phyloP scores from a whole-genome alignment of 1,140 invertebrate species.

The Drosophila sp. region DNA sequence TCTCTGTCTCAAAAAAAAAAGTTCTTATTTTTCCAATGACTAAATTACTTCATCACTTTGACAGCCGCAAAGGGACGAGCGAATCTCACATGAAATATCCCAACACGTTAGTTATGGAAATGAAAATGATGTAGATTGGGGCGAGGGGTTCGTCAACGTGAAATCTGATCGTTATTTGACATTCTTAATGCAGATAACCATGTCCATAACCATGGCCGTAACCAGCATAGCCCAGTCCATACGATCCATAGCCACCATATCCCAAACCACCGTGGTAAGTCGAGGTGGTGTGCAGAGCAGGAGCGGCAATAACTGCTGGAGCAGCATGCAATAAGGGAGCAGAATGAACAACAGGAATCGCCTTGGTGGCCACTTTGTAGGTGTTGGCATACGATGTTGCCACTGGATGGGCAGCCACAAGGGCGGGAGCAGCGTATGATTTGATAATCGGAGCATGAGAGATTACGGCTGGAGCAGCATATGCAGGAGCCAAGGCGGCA shows the following conservation, averaged over 20 bases:
- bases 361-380: constrained; percentile 84
- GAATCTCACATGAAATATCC: constrained; percentile 41
- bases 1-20: constrained; percentile 45
- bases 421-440: constrained; percentile 72
- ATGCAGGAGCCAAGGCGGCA: constrained; percentile 49
- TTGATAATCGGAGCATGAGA: constrained; percentile 77
- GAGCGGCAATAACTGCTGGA: constrained; percentile 68
- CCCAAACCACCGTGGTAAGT: constrained; percentile 70
- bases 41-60: constrained; percentile 46
- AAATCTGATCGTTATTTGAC: not conserved
- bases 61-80: constrained; percentile 56
- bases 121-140: not conserved
- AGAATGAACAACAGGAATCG: constrained; percentile 75
- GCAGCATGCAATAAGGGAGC: constrained; percentile 74
- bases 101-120: constrained; percentile 15
- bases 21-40: constrained; percentile 15
- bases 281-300: constrained; percentile 72
- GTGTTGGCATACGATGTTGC: constrained; percentile 86
- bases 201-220: constrained; percentile 52
- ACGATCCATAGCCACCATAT: constrained; percentile 32
- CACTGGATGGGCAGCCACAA: constrained; percentile 79
- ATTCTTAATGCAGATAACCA: constrained; percentile 64
- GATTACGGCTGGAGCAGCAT: constrained; percentile 62
- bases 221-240: constrained; percentile 59
- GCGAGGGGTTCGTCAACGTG: constrained; percentile 48